Conservation (phyloP, 2,888 invertebrate genomes). For the Desoria tigrina region DNA sequence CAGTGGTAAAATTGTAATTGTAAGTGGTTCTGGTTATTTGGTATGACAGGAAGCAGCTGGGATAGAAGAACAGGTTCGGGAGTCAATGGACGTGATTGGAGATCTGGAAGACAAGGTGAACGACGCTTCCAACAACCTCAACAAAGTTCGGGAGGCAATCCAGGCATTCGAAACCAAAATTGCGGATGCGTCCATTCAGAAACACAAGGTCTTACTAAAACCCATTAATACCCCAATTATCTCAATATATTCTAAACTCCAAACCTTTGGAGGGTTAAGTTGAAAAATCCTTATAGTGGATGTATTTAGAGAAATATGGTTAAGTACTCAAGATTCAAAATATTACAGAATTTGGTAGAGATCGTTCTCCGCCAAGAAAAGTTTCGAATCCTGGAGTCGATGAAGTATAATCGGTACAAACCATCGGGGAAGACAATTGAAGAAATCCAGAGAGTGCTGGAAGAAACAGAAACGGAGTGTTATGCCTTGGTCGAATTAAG, state of each 20-base stretch:
- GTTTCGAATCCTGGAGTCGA: conserved; percentile 63
- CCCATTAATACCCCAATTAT: neutral
- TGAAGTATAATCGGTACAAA: conserved; percentile 58
- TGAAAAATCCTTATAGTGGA: conserved; percentile 10
- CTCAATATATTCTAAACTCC: neutral
- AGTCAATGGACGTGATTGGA: conserved; percentile 55
- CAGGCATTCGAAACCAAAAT: conserved; percentile 56
- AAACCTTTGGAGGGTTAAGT: neutral
- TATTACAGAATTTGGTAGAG: conserved; percentile 62
- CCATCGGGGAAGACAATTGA: conserved; percentile 58
- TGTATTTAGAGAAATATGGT: conserved; percentile 19
- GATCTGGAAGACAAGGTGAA: conserved; percentile 54
- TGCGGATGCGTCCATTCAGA: conserved; percentile 57
- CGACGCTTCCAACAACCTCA: conserved; percentile 54
- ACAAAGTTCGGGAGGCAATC: conserved; percentile 55
- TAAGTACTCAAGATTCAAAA: conserved; percentile 15
- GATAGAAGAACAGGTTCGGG: conserved; percentile 55
- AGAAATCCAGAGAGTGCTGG: conserved; percentile 62
- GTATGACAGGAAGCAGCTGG: conserved; percentile 47
- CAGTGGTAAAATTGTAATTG: no score
- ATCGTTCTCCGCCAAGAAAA: conserved; percentile 71
- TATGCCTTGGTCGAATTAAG: conserved; percentile 45
- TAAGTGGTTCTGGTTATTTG: no score
- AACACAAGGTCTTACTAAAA: conserved; percentile 55
- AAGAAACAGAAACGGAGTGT: conserved; percentile 56